Conservation (phyloP, 64 coral and sea anemone species). For the Montipora cactus region DNA sequence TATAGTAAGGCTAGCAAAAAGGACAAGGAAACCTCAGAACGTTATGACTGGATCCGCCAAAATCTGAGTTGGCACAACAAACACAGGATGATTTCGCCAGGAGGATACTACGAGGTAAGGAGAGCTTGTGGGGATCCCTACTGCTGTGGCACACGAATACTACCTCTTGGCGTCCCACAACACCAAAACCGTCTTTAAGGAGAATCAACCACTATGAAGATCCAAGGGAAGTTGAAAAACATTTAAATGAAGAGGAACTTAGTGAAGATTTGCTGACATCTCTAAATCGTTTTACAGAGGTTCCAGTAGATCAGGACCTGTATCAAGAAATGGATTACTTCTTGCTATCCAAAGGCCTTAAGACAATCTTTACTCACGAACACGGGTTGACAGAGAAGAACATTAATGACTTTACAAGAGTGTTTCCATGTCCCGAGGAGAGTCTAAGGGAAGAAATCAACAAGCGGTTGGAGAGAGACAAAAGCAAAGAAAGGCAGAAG, state of each 20-base stretch:
- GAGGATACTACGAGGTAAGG: no score
- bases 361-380: neutral
- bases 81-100: no score
- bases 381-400: neutral
- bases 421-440: slow-evolving; percentile 14
- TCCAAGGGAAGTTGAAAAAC: neutral
- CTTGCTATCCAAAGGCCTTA: slow-evolving; percentile 8
- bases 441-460: neutral
- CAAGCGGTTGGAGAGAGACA: neutral
- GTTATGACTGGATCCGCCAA: no score
- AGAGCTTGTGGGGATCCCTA: no score
- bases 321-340: slow-evolving; percentile 38
- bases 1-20: no score
- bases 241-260: neutral
- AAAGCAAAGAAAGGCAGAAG: slow-evolving; percentile 9
- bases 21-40: no score
- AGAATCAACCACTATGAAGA: no score
- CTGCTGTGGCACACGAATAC: no score
- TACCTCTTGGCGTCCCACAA: no score
- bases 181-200: no score
- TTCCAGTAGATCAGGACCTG: neutral
- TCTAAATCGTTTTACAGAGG: neutral
- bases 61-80: no score
- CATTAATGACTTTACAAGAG: neutral
- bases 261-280: neutral